Conservation (phyloP, 1,140 invertebrate genomes). For the Achroia grisella region DNA sequence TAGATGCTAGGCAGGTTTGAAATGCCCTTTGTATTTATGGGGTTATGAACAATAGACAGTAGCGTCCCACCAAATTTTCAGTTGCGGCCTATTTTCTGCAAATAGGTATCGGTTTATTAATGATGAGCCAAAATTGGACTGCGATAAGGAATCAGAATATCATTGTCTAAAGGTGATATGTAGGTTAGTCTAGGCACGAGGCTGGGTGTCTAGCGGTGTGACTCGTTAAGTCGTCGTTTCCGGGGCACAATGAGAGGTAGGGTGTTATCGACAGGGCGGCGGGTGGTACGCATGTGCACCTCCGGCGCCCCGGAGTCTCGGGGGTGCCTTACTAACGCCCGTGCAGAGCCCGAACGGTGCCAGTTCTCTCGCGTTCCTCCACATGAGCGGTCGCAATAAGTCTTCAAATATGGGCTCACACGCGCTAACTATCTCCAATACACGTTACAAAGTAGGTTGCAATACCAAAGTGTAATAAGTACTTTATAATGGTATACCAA, state of each 20-base stretch:
- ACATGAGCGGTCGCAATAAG: conserved; percentile 25
- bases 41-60: too few relatives aligned
- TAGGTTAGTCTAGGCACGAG: conserved; percentile 32
- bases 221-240: conserved; percentile 67
- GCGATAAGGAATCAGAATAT: too few relatives aligned
- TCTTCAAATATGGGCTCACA: conserved; percentile 13
- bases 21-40: too few relatives aligned
- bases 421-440: conserved; percentile 24
- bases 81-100: too few relatives aligned
- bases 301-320: conserved; percentile 63
- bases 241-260: conserved; percentile 61
- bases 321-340: conserved; percentile 55
- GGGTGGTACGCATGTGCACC: conserved; percentile 53
- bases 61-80: too few relatives aligned
- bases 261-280: conserved; percentile 49
- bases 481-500: not conserved
- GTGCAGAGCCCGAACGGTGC: conserved; percentile 39
- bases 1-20: too few relatives aligned
- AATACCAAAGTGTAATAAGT: conserved; percentile 10
- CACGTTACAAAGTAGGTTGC: conserved; percentile 22
- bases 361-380: conserved; percentile 48
- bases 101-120: too few relatives aligned
- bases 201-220: conserved; percentile 50
- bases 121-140: too few relatives aligned
- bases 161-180: conserved; percentile 12